Base-by-base conservation (phyloP, 2,113 vertebrate species). In the Pelecanoides urinatrix region DNA sequence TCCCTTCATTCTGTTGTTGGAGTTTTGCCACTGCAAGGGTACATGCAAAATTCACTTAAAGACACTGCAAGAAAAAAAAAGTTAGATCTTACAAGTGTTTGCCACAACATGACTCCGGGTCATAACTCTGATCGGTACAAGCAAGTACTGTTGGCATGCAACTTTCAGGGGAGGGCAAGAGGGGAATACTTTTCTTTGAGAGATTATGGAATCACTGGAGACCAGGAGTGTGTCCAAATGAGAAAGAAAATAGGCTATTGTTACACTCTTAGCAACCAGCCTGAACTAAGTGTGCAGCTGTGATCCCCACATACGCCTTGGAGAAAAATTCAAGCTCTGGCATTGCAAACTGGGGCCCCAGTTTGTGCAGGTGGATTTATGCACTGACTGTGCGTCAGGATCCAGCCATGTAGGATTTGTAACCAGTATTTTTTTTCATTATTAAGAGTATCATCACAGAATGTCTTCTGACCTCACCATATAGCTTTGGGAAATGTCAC, bases 161-260 rank as follows among this genome's bases (percentile, higher is more conserved):
- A 34, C 36, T 88, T 87, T 88, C 22, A 20, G 30, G 90, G 89
- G 77, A 92, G 74, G 62, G 52, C 45, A 89, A 55, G 34, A 72
- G 52, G 22, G 45, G 22, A 86, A 25, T 50, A 66, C 34, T 86
- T 50, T 82, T 62, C 52, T 95, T 70, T 2, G 23, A 56, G 38
- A 89, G 95, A 83, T 94, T 94, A 96, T 21, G 27, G 86, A 88
- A 93, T 93, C 49, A 76, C n/a, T 83, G 86, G 68, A 90, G 42
- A 81, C 34, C 53, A 94, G 88, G 44, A 91, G 84, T 27, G 23
- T 76, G 66, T 76, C 75, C 88, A 88, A 87, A 80, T 49, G 36
- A 83, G 78, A 90, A 71, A 32, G 18, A 77, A 89, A 94, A 75
- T 50, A 95, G 44, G 70, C 23, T 86, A 45, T 29, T 63, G 27